Evolutionary conservation across 2,113 vertebrate species (phyloP).

Genomic region (Dipodomys merriami): DNA sequence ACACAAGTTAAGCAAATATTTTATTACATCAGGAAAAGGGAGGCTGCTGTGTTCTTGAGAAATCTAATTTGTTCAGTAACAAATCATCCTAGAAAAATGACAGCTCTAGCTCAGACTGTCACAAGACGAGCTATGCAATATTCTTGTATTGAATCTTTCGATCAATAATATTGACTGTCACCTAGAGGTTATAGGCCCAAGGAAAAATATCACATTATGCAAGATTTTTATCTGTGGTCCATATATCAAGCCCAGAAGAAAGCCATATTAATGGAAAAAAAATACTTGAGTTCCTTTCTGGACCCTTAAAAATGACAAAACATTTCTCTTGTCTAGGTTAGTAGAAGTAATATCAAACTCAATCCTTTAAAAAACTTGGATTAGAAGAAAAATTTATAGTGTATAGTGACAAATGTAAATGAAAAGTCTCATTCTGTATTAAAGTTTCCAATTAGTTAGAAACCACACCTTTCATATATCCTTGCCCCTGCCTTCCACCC

Average conservation of each 20-base stretch:
- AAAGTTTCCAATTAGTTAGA: background rate
- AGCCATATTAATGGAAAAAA: conserved; percentile 41
- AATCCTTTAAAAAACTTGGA: background rate
- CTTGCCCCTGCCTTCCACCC: background rate
- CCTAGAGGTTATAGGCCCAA: conserved; percentile 53
- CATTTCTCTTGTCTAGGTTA: background rate
- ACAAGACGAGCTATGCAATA: conserved; percentile 18
- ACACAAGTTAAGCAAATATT: conserved; percentile 27
- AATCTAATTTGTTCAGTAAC: conserved; percentile 69
- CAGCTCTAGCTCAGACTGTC: conserved; percentile 58
- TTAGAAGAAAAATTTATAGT: background rate
- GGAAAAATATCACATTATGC: conserved; percentile 58
- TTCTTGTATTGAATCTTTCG: conserved; percentile 14
- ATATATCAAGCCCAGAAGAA: conserved; percentile 54
- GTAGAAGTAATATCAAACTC: background rate
- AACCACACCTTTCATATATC: background rate
- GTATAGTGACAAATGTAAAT: background rate
- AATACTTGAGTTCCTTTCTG: background rate
- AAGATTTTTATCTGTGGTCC: conserved; percentile 58
- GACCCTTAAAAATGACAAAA: conserved; percentile 18
- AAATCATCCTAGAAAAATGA: conserved; percentile 68
- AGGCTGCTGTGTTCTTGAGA: conserved; percentile 9
- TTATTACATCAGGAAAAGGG: conserved; percentile 36
- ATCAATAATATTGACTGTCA: conserved; percentile 61
- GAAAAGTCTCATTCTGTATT: background rate